Evolutionary conservation across 2,888 invertebrate genomes (phyloP).

Genomic region (Tholera decimalis): DNA sequence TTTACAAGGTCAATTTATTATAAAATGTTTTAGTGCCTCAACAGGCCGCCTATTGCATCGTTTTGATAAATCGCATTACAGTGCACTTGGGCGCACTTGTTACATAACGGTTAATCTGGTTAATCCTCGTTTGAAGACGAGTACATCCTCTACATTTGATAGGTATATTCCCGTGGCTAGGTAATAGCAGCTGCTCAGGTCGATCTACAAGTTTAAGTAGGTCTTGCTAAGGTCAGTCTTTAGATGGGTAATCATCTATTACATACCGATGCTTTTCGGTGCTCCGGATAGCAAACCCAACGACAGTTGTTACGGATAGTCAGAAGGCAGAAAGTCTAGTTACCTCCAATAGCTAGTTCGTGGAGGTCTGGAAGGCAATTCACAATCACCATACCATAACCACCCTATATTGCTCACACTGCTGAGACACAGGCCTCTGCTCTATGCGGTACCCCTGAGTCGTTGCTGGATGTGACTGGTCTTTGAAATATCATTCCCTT

Average conservation of each 20-base stretch:
- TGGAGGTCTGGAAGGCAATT: too few relatives aligned
- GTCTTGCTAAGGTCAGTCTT: not conserved
- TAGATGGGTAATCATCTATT: not conserved
- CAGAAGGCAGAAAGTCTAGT: not conserved
- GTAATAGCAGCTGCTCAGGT: not conserved
- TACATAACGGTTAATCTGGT: slow-evolving; percentile 36
- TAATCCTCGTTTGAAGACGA: slow-evolving; percentile 33
- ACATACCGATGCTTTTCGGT: not conserved
- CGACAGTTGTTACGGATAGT: not conserved
- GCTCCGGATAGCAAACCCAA: not conserved
- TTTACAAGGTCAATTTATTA: slow-evolving; percentile 39
- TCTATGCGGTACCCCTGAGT: too few relatives aligned
- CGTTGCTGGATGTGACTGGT: too few relatives aligned
- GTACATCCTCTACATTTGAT: slow-evolving; percentile 12
- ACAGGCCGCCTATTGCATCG: slow-evolving; percentile 44
- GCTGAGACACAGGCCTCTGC: too few relatives aligned
- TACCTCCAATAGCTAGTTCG: too few relatives aligned
- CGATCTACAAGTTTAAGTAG: not conserved
- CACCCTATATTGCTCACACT: too few relatives aligned
- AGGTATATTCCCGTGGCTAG: not conserved
- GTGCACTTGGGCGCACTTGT: slow-evolving; percentile 31
- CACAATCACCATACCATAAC: too few relatives aligned
- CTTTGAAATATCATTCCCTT: too few relatives aligned
- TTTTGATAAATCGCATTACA: slow-evolving; percentile 47
- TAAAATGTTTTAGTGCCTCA: slow-evolving; percentile 44